Conservation (phyloP, 1,140 invertebrate species). For the Anastatus disparis region DNA sequence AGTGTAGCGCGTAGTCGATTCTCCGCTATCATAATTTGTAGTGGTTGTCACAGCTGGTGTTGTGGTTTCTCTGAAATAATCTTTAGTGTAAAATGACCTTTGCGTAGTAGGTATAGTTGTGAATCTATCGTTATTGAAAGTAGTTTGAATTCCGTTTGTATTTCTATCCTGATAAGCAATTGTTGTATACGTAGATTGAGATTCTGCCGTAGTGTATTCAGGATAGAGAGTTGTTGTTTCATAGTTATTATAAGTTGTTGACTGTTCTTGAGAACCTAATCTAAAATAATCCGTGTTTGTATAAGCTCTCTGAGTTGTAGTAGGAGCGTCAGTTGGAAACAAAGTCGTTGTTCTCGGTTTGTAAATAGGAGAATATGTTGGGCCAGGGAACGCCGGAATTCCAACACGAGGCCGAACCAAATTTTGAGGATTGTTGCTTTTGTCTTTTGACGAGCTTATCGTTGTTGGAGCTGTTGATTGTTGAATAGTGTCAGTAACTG, state of each 20-base stretch:
- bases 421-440: neutral
- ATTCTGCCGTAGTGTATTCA: constrained; percentile 15
- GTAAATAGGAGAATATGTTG: constrained; percentile 58
- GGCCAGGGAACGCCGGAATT: constrained; percentile 51
- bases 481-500: neutral
- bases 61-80: constrained; percentile 23
- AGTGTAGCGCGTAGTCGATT: neutral
- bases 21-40: neutral
- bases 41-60: neutral
- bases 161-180: neutral
- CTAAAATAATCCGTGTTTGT: constrained; percentile 48
- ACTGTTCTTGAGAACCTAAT: constrained; percentile 41
- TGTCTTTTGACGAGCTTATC: neutral
- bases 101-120: constrained; percentile 8
- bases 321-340: constrained; percentile 43
- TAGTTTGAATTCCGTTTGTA: constrained; percentile 4
- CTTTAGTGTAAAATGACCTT: constrained; percentile 5
- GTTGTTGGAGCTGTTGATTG: constrained; percentile 6
- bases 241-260: constrained; percentile 38
- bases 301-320: constrained; percentile 46
- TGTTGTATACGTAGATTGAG: neutral
- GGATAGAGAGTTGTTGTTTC: constrained; percentile 40
- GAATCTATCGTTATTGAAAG: constrained; percentile 6
- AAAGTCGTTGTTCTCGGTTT: constrained; percentile 53
- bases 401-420: constrained; percentile 36